Evolutionary conservation across 2,113 vertebrate genomes (phyloP).

Genomic region (Halcyon malimbica): DNA sequence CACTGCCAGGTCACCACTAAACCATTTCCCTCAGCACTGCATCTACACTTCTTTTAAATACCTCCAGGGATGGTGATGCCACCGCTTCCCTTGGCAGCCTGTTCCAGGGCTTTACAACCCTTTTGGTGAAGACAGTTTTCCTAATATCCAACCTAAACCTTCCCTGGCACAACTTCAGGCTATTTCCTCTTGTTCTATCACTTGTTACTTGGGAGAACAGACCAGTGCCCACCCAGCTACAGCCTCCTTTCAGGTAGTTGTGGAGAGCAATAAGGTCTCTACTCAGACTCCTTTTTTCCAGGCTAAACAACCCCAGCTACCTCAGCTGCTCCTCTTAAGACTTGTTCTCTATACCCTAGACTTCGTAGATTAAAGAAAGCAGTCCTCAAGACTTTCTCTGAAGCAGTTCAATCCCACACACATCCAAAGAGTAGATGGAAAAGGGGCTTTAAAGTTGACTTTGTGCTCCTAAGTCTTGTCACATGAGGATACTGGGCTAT

Average conservation of each 20-base stretch:
- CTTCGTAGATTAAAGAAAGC: neutral
- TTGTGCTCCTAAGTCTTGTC: conserved; percentile 21
- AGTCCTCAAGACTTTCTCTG: neutral
- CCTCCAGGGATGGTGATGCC: neutral
- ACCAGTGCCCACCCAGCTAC: neutral
- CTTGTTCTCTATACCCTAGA: too few species aligned
- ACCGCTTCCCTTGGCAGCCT: neutral
- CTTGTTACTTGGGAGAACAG: neutral
- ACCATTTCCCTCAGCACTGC: neutral
- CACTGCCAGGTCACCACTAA: neutral
- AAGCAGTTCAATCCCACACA: neutral
- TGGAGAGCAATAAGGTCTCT: neutral
- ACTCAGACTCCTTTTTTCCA: neutral
- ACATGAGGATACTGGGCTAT: conserved; percentile 20
- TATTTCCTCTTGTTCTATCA: neutral
- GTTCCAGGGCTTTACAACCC: neutral
- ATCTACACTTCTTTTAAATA: neutral
- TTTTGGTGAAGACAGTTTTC: neutral
- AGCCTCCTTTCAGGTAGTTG: neutral
- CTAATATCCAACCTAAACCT: neutral
- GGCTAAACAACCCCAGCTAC: neutral
- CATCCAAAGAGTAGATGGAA: neutral
- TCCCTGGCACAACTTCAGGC: neutral
- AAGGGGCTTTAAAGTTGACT: conserved; percentile 16
- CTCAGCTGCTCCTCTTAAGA: neutral